Percentiles rank a stretch among this genome's conserved stretches.
Evolutionary conservation across 2,888 invertebrate genomes (phyloP).

Genomic region (Eurois occulta): DNA sequence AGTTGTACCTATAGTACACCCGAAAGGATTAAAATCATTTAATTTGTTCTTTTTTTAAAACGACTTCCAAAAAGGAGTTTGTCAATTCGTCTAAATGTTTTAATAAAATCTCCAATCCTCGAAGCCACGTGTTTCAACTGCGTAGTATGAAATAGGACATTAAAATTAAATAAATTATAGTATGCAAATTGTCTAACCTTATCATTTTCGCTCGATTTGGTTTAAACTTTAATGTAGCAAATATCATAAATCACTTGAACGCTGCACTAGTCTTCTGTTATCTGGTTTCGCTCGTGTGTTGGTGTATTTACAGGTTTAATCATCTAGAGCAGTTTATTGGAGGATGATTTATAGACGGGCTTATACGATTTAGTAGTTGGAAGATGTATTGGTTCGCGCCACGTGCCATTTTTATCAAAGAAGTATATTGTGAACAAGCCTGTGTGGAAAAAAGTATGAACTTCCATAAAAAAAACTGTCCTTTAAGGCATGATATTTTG

Average conservation of each 20-base stretch:
- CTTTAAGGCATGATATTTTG: background rate
- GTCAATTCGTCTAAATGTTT: background rate
- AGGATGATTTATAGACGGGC: conserved; percentile 43
- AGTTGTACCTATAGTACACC: background rate
- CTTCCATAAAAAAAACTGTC: background rate
- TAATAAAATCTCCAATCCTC: conserved; percentile 12
- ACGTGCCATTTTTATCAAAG: background rate
- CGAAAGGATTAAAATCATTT: background rate
- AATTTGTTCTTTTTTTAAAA: background rate
- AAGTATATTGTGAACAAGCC: background rate
- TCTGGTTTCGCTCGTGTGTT: conserved; percentile 34
- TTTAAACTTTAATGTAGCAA: conserved; percentile 48
- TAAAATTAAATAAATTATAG: conserved; percentile 45
- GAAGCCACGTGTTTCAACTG: conserved; percentile 34
- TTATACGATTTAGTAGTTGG: conserved; percentile 28
- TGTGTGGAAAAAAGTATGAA: background rate
- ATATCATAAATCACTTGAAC: conserved; percentile 51
- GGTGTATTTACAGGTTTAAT: conserved; percentile 31
- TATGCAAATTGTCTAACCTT: conserved; percentile 49
- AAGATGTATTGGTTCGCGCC: conserved; percentile 22
- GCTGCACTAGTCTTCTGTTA: conserved; percentile 42
- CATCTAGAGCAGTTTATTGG: conserved; percentile 38
- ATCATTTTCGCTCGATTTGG: conserved; percentile 49
- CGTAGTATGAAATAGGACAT: conserved; percentile 42
- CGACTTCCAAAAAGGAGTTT: background rate